A percentile compares a stretch with the other conserved stretches of the same genome.
Conservation (phyloP, 2,797 vertebrate genomes). For the Macropodus opercularis region DNA sequence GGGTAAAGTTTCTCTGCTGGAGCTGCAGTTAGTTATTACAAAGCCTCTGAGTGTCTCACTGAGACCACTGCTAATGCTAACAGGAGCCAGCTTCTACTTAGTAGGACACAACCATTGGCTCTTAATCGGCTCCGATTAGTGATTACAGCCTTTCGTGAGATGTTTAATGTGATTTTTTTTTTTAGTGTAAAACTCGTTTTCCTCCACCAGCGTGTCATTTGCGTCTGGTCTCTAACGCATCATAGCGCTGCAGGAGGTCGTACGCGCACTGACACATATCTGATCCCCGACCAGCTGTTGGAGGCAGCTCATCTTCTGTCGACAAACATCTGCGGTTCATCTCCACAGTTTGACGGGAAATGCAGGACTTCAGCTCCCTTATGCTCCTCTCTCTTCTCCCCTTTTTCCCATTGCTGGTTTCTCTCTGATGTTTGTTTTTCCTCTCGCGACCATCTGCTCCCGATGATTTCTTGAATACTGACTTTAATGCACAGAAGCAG, state of each 20-base stretch:
- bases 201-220: conserved; percentile 10
- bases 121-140: conserved; percentile 5
- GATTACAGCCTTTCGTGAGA: conserved; percentile 7
- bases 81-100: not conserved
- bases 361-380: conserved; percentile 82
- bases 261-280: conserved; percentile 79
- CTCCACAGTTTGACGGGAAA: conserved; percentile 88
- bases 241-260: conserved; percentile 70
- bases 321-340: conserved; percentile 92
- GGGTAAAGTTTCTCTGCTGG: conserved; percentile 21
- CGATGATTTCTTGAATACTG: conserved; percentile 83
- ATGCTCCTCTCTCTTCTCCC: conserved; percentile 62
- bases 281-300: conserved; percentile 82
- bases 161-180: not conserved
- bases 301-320: conserved; percentile 82
- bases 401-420: conserved; percentile 69
- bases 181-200: too few species aligned
- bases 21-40: conserved; percentile 2
- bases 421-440: conserved; percentile 84
- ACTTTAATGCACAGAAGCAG: conserved; percentile 44
- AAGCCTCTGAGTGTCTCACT: conserved; percentile 1
- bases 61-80: conserved; percentile 18
- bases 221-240: conserved; percentile 36
- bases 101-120: conserved; percentile 14
- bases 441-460: conserved; percentile 88